Conservation (phyloP, 2,888 invertebrate species). For the Chirona hameri region DNA sequence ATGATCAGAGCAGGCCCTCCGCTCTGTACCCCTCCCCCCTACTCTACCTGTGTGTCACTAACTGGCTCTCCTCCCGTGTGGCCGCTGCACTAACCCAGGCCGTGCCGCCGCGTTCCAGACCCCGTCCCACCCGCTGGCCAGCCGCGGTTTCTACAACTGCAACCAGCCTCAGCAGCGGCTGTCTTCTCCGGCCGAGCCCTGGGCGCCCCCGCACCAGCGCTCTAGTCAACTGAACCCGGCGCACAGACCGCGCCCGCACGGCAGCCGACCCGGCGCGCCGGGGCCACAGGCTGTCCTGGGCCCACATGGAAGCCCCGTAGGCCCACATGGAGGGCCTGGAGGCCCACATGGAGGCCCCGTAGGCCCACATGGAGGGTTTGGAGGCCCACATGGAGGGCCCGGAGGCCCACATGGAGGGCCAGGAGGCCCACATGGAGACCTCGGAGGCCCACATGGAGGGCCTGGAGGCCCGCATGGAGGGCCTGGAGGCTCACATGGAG, state of each 20-base stretch:
- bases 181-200: neutral
- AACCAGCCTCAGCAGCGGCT: conserved; percentile 3
- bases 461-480: neutral
- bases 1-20: neutral
- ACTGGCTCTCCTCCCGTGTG: neutral
- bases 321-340: too few species aligned
- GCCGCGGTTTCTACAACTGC: conserved; percentile 22
- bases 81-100: neutral
- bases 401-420: too few species aligned
- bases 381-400: neutral
- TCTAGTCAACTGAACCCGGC: neutral
- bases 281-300: neutral
- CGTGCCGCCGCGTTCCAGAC: neutral
- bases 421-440: too few species aligned
- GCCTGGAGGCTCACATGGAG: neutral
- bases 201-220: neutral
- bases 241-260: neutral
- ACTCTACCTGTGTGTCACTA: neutral
- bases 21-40: neutral
- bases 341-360: too few species aligned
- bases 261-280: neutral
- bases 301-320: too few species aligned
- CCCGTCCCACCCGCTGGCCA: conserved; percentile 14
- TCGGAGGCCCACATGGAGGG: neutral
- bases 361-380: neutral